phyloP scores from a whole-genome alignment of 2,888 invertebrate species.

The Mesoligia furuncula region DNA sequence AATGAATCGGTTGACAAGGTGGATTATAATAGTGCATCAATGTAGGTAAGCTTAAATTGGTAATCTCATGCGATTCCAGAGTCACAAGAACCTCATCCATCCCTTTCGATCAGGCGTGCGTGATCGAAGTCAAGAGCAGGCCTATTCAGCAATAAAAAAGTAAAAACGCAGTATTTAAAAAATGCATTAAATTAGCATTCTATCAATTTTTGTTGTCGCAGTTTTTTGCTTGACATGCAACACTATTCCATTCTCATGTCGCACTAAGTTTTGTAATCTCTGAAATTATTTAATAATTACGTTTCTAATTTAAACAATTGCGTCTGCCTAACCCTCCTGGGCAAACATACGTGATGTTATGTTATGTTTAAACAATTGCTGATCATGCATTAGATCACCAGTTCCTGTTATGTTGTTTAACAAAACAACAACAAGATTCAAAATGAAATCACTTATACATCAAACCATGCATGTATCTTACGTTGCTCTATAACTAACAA shows the following conservation, averaged over 20 bases:
- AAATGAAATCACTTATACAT: conserved; percentile 21
- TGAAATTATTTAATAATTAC: not conserved
- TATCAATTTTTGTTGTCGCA: not conserved
- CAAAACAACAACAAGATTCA: conserved; percentile 23
- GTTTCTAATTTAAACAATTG: not conserved
- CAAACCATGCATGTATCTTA: not conserved
- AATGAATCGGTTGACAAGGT: too few species aligned
- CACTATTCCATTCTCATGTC: too few species aligned
- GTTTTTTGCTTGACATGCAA: not conserved
- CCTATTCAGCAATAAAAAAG: too few species aligned
- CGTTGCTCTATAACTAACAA: not conserved
- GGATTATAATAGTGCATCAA: too few species aligned
- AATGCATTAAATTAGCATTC: not conserved
- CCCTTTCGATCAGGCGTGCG: too few species aligned
- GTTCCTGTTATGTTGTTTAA: not conserved
- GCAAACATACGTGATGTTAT: not conserved
- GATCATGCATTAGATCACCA: conserved; percentile 25
- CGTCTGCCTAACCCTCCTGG: accelerated
- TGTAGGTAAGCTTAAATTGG: not conserved
- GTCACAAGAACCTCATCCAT: not conserved
- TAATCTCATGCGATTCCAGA: not conserved
- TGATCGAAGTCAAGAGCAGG: too few species aligned
- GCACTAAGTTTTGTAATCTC: too few species aligned
- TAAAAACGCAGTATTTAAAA: not conserved
- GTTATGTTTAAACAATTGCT: conserved; percentile 7